Percentiles rank a stretch among this genome's conserved stretches.
Conservation (phyloP, 2,888 invertebrate genomes). For the Mythimna loreyi region DNA sequence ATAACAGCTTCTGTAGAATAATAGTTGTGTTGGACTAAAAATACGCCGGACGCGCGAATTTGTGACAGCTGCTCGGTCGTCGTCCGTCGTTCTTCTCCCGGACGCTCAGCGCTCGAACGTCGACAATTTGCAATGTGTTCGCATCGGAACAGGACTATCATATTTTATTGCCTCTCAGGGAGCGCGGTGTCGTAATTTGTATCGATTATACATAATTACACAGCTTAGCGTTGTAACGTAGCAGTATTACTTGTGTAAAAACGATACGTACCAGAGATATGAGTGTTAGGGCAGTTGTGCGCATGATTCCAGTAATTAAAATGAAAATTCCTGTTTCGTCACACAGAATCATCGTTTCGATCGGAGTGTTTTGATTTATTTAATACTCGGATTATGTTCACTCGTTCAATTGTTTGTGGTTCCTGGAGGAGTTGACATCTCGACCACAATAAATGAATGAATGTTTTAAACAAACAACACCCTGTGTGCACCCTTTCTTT, state of each 20-base stretch:
- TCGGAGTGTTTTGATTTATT: too few relatives aligned
- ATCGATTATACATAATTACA: constrained; percentile 29
- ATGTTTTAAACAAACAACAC: not conserved
- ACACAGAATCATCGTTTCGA: constrained; percentile 5
- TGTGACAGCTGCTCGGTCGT: constrained; percentile 69
- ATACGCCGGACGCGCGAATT: constrained; percentile 69
- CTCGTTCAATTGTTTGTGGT: constrained; percentile 5
- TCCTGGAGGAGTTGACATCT: not conserved
- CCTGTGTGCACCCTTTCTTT: constrained; percentile 8
- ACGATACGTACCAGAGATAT: constrained; percentile 8
- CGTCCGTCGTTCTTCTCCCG: constrained; percentile 37
- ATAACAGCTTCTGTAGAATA: constrained; percentile 56
- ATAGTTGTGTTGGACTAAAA: constrained; percentile 73
- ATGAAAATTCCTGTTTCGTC: constrained; percentile 11
- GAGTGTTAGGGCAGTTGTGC: constrained; percentile 5
- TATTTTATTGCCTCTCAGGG: constrained; percentile 40
- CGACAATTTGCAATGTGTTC: constrained; percentile 55
- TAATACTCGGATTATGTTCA: constrained; percentile 5
- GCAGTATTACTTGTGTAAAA: constrained; percentile 39
- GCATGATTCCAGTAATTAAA: constrained; percentile 20
- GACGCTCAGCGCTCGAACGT: constrained; percentile 54
- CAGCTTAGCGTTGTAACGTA: constrained; percentile 30
- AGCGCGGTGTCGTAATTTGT: constrained; percentile 25
- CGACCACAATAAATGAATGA: not conserved
- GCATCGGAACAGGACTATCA: constrained; percentile 51